Percentiles rank a stretch among this genome's conserved stretches.
Evolutionary conservation across 2,797 vertebrate species (phyloP).

Genomic region (Pseudochromis fuscus): DNA sequence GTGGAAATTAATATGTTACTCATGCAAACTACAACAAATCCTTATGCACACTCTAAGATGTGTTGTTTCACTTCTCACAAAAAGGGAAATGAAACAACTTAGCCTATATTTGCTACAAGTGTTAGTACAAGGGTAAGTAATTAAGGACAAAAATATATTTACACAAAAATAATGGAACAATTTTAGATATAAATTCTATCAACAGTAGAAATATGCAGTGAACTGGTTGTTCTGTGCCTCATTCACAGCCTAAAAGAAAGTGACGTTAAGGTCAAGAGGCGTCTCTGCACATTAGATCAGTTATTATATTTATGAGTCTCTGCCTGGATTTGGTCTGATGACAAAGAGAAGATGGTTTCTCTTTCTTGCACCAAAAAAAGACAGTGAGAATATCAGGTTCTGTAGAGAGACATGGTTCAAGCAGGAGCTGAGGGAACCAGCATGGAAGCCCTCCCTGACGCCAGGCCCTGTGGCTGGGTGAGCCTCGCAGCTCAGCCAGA

Average conservation of each 20-base stretch:
- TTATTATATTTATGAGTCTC: neutral
- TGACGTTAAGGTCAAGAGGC: neutral
- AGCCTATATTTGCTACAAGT: conserved; percentile 21
- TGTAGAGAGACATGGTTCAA: neutral
- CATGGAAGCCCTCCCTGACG: neutral
- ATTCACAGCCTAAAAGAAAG: neutral
- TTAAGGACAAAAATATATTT: neutral
- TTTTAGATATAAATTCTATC: neutral
- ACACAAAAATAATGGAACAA: neutral
- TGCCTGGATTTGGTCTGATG: neutral
- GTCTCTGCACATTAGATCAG: neutral
- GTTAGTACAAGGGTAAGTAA: conserved; percentile 14
- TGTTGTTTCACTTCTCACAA: conserved; percentile 31
- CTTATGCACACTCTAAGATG: conserved; percentile 33
- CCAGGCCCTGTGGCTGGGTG: neutral
- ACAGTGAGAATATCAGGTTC: neutral
- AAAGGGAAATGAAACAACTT: conserved; percentile 14
- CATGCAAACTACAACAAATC: conserved; percentile 37
- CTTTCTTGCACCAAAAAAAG: neutral
- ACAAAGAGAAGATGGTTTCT: neutral
- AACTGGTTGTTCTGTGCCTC: neutral
- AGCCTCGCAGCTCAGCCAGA: neutral
- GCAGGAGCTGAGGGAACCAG: neutral
- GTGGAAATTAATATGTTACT: conserved; percentile 48
- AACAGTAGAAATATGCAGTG: neutral